A percentile compares a stretch with the other conserved stretches of the same genome.
These are phyloP conservation scores for Spisula subtruncata DNA, from an alignment of 2,888 invertebrate genomes.

Conservation along the genomic window DNA sequence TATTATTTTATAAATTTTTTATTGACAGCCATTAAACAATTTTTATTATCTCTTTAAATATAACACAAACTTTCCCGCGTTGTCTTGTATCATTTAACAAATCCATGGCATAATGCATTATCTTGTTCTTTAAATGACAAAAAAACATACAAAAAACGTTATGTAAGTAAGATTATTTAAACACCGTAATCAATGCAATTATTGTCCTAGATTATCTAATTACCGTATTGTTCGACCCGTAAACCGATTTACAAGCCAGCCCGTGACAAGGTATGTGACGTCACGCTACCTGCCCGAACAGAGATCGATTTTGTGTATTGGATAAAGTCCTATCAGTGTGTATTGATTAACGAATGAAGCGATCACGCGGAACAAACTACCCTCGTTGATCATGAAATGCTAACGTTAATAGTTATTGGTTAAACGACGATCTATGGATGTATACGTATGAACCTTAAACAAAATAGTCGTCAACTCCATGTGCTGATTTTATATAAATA, in stretches of 20 bases:
- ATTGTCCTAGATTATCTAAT: background rate
- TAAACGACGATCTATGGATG: background rate
- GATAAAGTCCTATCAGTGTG: slow-evolving; percentile 46
- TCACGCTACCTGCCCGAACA: slow-evolving; percentile 30
- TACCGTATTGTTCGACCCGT: background rate
- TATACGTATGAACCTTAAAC: background rate
- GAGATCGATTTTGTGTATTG: slow-evolving; percentile 69
- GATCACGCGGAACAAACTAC: slow-evolving; percentile 35
- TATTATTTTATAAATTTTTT: too few relatives aligned
- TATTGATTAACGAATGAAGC: slow-evolving; percentile 45
- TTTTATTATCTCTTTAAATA: too few relatives aligned
- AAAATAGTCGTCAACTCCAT: background rate
- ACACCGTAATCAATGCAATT: too few relatives aligned
- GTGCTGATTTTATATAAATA: background rate
- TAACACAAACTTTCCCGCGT: too few relatives aligned
- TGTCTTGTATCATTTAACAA: too few relatives aligned
- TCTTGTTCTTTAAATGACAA: too few relatives aligned
- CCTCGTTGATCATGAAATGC: slow-evolving; percentile 48
- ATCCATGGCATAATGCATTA: too few relatives aligned
- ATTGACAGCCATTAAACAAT: too few relatives aligned
- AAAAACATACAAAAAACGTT: too few relatives aligned
- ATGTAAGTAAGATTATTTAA: too few relatives aligned
- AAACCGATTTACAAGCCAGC: background rate
- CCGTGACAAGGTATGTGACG: slow-evolving; percentile 25
- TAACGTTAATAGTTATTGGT: slow-evolving; percentile 7